Conservation (phyloP, 2,797 vertebrate genomes). For the Sebastes dallii region DNA sequence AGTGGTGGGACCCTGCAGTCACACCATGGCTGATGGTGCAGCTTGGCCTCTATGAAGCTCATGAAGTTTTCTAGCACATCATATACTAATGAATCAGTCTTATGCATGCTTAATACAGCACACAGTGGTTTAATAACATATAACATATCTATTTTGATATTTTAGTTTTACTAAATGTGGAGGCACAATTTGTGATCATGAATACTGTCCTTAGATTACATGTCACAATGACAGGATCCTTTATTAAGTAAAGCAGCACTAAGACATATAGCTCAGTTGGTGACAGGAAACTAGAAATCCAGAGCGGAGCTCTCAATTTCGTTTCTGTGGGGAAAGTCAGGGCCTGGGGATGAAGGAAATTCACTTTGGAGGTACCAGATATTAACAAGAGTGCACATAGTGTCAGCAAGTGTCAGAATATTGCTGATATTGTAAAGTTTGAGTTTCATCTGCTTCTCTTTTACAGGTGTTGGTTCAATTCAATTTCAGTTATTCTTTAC, state of each 20-base stretch:
- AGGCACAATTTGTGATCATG: neutral
- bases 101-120: neutral
- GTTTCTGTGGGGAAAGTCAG: neutral
- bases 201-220: neutral
- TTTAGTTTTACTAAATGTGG: neutral
- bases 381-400: neutral
- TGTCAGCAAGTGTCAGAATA: neutral
- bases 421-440: neutral
- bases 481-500: neutral
- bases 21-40: slow-evolving; percentile 25
- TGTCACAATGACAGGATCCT: neutral
- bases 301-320: neutral
- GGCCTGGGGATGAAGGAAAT: neutral
- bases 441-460: neutral
- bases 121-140: neutral
- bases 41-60: neutral
- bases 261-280: neutral
- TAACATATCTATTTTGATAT: neutral
- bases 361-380: neutral
- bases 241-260: neutral
- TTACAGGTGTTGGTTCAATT: neutral
- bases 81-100: neutral
- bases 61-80: neutral
- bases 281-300: neutral
- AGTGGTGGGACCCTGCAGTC: slow-evolving; percentile 42